Conservation (phyloP, 2,113 vertebrate species). For the Podocnemis expansa region DNA sequence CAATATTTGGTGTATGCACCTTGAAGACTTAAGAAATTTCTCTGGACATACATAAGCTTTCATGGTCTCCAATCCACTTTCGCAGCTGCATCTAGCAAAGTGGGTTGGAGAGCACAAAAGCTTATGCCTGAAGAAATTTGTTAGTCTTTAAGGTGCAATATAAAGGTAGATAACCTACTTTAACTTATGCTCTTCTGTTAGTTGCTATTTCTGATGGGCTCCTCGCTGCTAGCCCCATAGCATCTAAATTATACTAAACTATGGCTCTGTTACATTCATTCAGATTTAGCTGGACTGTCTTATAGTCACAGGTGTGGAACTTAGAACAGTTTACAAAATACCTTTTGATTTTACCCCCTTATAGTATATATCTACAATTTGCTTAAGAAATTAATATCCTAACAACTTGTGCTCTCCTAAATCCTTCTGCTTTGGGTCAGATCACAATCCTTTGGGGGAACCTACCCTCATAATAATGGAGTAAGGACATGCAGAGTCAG, state of each 20-base stretch:
- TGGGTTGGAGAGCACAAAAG: too few species aligned
- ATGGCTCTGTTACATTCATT: background rate
- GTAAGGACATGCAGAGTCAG: rapidly evolving
- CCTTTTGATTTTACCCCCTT: background rate
- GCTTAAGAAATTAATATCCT: background rate
- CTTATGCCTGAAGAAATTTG: too few species aligned
- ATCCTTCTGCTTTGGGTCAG: background rate
- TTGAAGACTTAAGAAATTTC: too few species aligned
- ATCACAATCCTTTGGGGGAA: rapidly evolving
- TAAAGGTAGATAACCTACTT: background rate
- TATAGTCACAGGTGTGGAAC: background rate
- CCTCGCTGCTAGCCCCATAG: background rate
- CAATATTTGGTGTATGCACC: too few species aligned
- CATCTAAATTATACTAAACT: background rate
- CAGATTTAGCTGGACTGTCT: background rate
- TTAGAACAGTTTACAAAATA: background rate
- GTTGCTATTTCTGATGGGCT: background rate
- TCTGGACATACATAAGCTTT: too few species aligned
- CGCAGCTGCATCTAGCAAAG: too few species aligned
- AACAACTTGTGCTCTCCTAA: background rate
- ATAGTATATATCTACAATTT: background rate
- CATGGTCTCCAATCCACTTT: too few species aligned
- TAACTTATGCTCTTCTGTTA: background rate
- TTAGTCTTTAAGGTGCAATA: too few species aligned
- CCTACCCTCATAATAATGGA: background rate